Evolutionary conservation across 2,888 invertebrate species (phyloP).

Genomic region (Eretmocerus hayati): DNA sequence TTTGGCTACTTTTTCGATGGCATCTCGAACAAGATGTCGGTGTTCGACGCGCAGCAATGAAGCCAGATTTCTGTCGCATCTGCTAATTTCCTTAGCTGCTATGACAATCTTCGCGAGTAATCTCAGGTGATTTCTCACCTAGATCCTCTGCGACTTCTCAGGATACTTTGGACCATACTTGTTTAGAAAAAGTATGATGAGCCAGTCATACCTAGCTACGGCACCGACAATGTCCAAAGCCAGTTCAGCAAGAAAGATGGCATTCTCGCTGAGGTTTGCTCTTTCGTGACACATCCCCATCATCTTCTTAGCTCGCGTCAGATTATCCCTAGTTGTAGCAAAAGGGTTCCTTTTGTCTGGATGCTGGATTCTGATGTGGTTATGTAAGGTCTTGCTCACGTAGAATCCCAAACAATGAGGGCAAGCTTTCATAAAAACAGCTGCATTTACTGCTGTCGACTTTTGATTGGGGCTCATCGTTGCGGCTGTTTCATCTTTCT

Average conservation of each 20-base stretch:
- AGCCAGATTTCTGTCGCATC: not conserved
- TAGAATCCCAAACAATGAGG: too few species aligned
- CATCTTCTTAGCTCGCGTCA: too few species aligned
- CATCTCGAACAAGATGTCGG: not conserved
- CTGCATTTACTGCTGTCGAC: too few species aligned
- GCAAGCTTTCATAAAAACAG: too few species aligned
- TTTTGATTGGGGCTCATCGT: too few species aligned
- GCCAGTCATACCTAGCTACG: not conserved
- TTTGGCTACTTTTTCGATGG: not conserved
- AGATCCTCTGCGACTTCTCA: not conserved
- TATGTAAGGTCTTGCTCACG: too few species aligned
- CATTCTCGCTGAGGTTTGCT: not conserved
- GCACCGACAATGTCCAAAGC: not conserved
- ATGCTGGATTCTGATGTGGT: too few species aligned
- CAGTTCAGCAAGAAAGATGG: not conserved
- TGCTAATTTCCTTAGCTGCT: not conserved
- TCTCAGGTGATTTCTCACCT: not conserved
- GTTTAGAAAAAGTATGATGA: not conserved
- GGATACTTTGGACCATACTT: not conserved
- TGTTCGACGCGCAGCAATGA: not conserved
- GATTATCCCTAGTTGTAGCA: too few species aligned
- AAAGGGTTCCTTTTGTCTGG: too few species aligned
- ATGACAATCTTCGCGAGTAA: not conserved
- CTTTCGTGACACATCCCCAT: constrained; percentile 1
- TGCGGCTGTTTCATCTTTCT: too few species aligned